Evolutionary conservation across 2,113 vertebrate genomes (phyloP), one percentile per base, ranked within the genome.

Genomic region (Hippolais icterina): DNA sequence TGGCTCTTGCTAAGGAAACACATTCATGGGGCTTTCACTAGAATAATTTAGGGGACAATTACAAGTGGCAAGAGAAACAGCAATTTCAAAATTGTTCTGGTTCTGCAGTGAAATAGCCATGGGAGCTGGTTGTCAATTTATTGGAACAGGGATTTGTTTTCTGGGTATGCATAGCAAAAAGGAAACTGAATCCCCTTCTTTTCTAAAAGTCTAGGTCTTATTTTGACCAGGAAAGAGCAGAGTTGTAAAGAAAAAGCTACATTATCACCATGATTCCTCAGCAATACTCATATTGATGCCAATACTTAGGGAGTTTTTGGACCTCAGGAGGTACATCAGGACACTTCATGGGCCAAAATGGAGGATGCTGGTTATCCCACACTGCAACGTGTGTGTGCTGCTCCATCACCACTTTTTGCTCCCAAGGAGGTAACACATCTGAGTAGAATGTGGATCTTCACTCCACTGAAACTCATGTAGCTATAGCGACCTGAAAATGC

Each of bases 61-160:
- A 27, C 1, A 0, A 21, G 20, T 64, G 41, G 37, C 31, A 86
- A 35, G n/a, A 29, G 12, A 27, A 83, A 56, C 0, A 1, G 27
- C 15, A 52, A 15, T 88, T 88, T 86, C 44, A 27, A 8, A 37
- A 80, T 68, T 20, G 4, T n/a, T 72, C 22, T 85, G 44, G 11
- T 52, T 89, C 54, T 37, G n/a, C n/a, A 56, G 27, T 64, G 53
- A 85, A 83, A 72, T 28, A 72, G 29, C 19, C 17, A 9, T 59
- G 19, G 65, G 56, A 79, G 11, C 20, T 71, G 33, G 14, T 27
- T 21, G 14, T 35, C 23, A 54, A 5, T 65, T 56, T 70, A 33
- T 33, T 60, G 24, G 54, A 74, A 31, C 3, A 41, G 6, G 8
- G 15, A 35, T 41, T 74, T 52, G 3, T 69, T 80, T 87, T 39